Base-by-base conservation (phyloP, 2,888 invertebrate species). In the Zeuzera pyrina region DNA sequence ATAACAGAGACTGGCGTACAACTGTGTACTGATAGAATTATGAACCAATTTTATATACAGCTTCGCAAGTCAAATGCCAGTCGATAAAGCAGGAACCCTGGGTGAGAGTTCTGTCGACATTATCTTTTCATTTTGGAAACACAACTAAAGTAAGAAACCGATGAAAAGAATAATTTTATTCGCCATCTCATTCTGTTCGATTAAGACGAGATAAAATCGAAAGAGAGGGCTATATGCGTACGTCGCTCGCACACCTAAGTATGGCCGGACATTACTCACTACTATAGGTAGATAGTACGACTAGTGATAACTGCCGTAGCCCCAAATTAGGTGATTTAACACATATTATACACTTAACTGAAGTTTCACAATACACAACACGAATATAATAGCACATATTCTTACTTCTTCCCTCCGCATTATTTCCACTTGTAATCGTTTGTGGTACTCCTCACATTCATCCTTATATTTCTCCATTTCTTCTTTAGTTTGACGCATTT, bases 381-480 rank as follows among this genome's bases (percentile, higher is more conserved):
- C 74, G 58, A 49, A 57, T 52, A 59, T 44, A 60, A 60, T 62
- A 55, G 71, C 79, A 11, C 12, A 12, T 25, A 67, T 65, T 83
- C 95, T 94, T 92, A 97, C 97, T 94, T 97, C 97, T 90, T 97
- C 97, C 77, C 97, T 91, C 79, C 97, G 91, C 88, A 95, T 93
- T 78, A 94, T 89, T 89, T 97, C 97, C 74, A 93, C 89, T 87
- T 96, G 95, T 74, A 96, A 88, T 79, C 95, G 92, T 88, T 95
- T 93, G 84, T 95, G 94, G 78, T 91, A 94, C 84, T 96, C 95
- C 84, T 97, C 97, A 79, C 95, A 94, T 79, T 96, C 95, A 84
- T 98, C 98, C 87, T 95, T 97, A 86, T 95, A 95, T 84, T 94
- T 92, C 83, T 98, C 98, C 91, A 97, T 94, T 88, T 98, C 98